phyloP scores from a whole-genome alignment of 2,113 vertebrate species.

The Casuarius casuarius region DNA sequence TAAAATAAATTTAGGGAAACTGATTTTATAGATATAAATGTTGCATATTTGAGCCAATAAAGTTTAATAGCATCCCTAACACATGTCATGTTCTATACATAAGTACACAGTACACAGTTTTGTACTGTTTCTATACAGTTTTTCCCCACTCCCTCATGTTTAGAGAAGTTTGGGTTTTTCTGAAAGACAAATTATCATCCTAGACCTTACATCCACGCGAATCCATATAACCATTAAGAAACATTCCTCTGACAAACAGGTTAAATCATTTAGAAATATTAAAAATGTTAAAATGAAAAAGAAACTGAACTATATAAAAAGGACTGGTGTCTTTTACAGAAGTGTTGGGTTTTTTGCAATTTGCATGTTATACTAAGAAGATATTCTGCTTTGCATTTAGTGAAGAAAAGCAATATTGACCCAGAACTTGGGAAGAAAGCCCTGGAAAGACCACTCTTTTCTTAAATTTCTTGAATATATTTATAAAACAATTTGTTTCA shows the following conservation, averaged over 20 bases:
- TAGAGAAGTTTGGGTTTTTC: background rate
- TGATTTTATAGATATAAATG: background rate
- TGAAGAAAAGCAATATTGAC: background rate
- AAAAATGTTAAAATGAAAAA: background rate
- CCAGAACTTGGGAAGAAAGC: background rate
- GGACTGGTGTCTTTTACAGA: background rate
- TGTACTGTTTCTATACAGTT: background rate
- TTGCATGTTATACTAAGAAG: background rate
- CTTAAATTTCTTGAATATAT: background rate
- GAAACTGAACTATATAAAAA: background rate
- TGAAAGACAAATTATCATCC: background rate
- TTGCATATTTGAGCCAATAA: background rate
- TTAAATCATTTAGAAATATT: background rate
- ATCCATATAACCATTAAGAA: background rate
- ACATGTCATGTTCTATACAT: background rate
- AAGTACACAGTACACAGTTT: background rate
- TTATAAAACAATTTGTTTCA: background rate
- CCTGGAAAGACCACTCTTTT: background rate
- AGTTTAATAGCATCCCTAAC: background rate
- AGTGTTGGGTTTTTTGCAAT: background rate
- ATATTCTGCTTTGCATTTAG: background rate
- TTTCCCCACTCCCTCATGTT: background rate
- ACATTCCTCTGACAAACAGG: slow-evolving; percentile 8
- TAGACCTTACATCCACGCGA: background rate
- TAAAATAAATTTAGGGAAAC: background rate